Conservation (phyloP, 2,113 vertebrate species). For the Chaenocephalus aceratus region DNA sequence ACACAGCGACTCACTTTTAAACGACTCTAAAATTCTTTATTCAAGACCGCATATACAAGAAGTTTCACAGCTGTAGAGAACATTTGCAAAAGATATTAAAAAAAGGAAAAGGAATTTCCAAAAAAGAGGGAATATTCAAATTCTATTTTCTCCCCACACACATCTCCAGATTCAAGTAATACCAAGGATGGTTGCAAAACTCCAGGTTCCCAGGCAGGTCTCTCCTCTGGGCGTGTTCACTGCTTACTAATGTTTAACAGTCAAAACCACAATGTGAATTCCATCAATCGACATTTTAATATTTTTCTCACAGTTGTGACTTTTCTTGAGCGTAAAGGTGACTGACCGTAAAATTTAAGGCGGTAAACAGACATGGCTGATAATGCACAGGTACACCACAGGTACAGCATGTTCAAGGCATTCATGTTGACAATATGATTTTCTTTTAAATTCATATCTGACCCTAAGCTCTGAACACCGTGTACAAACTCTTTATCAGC, state of each 20-base stretch:
- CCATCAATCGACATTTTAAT: background rate
- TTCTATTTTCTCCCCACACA: constrained; percentile 55
- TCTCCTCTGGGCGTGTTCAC: constrained; percentile 33
- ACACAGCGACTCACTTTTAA: constrained; percentile 29
- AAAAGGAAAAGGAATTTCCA: constrained; percentile 40
- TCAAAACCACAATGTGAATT: constrained; percentile 6
- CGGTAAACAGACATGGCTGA: constrained; percentile 52
- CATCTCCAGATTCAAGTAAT: constrained; percentile 82
- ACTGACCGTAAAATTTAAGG: constrained; percentile 66
- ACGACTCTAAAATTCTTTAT: constrained; percentile 76
- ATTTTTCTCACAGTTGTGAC: constrained; percentile 13
- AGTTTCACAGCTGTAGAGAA: constrained; percentile 77
- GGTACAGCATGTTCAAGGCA: constrained; percentile 66
- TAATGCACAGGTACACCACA: constrained; percentile 17
- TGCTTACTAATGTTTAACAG: constrained; percentile 12
- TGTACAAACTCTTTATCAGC: constrained; percentile 11
- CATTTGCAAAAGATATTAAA: constrained; percentile 80
- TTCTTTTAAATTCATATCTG: constrained; percentile 22
- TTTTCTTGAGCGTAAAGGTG: constrained; percentile 30
- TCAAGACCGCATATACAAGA: constrained; percentile 69
- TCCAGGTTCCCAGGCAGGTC: constrained; percentile 41
- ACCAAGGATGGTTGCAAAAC: constrained; percentile 68
- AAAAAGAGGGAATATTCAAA: constrained; percentile 48
- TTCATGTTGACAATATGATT: constrained; percentile 22
- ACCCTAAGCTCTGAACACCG: constrained; percentile 8